Evolutionary conservation across 2,888 invertebrate genomes (phyloP).

Genomic region (Malacosoma neustria): DNA sequence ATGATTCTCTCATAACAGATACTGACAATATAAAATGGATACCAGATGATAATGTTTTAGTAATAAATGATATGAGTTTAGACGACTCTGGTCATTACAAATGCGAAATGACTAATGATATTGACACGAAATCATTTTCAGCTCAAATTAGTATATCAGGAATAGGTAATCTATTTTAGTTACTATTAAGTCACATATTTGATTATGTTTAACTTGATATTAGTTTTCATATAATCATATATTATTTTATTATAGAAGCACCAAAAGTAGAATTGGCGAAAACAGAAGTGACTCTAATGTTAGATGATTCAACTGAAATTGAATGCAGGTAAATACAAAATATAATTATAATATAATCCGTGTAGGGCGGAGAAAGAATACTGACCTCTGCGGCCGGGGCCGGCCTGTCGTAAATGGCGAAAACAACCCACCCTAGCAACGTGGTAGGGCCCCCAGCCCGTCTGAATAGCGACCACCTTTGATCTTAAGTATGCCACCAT

Average conservation of each 20-base stretch:
- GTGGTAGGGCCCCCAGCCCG: too few relatives aligned
- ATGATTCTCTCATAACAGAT: slow-evolving; percentile 26
- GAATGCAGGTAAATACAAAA: slow-evolving; percentile 39
- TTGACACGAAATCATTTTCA: slow-evolving; percentile 18
- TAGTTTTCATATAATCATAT: too few relatives aligned
- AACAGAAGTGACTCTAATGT: slow-evolving; percentile 25
- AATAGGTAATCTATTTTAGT: slow-evolving; percentile 31
- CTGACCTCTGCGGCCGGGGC: too few relatives aligned
- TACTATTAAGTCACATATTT: background rate
- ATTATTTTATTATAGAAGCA: slow-evolving; percentile 32
- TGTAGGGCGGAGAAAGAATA: too few relatives aligned
- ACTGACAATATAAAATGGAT: slow-evolving; percentile 21
- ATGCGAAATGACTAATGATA: slow-evolving; percentile 36
- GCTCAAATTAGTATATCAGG: slow-evolving; percentile 40
- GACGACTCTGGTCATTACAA: slow-evolving; percentile 39
- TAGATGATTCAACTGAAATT: slow-evolving; percentile 30
- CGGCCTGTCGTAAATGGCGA: too few relatives aligned
- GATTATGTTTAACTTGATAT: background rate
- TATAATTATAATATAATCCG: too few relatives aligned
- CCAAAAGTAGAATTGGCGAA: slow-evolving; percentile 30
- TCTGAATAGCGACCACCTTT: too few relatives aligned
- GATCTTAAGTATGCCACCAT: too few relatives aligned
- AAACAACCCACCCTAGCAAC: too few relatives aligned
- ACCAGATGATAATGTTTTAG: slow-evolving; percentile 26
- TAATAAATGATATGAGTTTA: slow-evolving; percentile 41